Conservation (phyloP, 2,113 vertebrate genomes). For the Dasyurus viverrinus region DNA sequence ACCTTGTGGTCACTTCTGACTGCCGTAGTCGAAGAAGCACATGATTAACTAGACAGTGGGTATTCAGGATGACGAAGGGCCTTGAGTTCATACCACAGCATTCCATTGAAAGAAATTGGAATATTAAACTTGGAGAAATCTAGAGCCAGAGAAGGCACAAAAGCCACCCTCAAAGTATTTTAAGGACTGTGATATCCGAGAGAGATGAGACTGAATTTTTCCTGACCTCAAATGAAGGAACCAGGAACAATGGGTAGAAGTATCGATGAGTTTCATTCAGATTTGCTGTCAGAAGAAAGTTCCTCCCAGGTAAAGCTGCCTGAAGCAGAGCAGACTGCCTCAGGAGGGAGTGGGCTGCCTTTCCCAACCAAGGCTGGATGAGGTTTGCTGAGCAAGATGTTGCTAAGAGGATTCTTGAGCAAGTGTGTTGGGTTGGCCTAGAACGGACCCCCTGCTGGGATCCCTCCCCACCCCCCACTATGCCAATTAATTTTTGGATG, state of each 20-base stretch:
- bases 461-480: neutral
- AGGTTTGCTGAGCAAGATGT: neutral
- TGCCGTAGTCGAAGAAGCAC: neutral
- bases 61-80: neutral
- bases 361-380: neutral
- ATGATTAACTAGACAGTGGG: neutral
- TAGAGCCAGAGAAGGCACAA: neutral
- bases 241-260: neutral
- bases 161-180: neutral
- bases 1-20: neutral
- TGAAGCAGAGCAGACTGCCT: neutral
- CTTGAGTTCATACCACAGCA: neutral
- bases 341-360: neutral
- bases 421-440: neutral
- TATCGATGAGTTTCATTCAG: neutral
- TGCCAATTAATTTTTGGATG: neutral
- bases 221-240: neutral
- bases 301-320: neutral
- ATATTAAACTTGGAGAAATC: neutral
- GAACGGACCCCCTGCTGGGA: neutral
- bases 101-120: neutral
- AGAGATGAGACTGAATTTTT: neutral
- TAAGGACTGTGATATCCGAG: neutral
- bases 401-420: neutral
- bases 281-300: neutral